phyloP scores from a whole-genome alignment of 1,140 invertebrate species.

The Panagrolaimus sp. region DNA sequence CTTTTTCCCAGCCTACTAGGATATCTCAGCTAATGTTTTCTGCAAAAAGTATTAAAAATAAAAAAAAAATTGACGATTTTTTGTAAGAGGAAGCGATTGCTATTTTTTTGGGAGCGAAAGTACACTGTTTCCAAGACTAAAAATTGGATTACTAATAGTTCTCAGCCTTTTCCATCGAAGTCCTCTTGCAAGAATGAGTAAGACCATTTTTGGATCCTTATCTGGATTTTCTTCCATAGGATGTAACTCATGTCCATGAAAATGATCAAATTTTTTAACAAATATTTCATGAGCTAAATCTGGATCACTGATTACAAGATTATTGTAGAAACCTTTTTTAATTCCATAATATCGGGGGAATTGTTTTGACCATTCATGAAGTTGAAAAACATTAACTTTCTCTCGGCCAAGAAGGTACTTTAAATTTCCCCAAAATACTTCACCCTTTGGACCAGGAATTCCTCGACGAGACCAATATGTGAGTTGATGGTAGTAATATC shows the following conservation, averaged over 20 bases:
- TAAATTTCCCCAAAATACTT: neutral
- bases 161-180: conserved; percentile 59
- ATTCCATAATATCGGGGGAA: conserved; percentile 12
- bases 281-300: conserved; percentile 59
- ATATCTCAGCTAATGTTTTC: no score
- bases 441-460: neutral
- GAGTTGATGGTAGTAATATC: neutral
- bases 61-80: no score
- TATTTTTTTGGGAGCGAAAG: conserved; percentile 51
- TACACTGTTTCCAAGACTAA: conserved; percentile 60
- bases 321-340: conserved; percentile 37
- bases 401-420: neutral
- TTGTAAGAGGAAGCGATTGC: neutral
- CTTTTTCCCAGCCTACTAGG: no score
- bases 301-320: conserved; percentile 58
- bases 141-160: conserved; percentile 60
- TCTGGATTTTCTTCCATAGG: no score
- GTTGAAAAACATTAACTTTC: neutral
- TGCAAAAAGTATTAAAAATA: no score
- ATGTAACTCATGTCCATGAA: conserved; percentile 42
- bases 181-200: no score
- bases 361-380: neutral
- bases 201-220: no score
- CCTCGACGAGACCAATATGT: neutral
- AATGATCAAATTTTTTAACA: conserved; percentile 59